These are phyloP conservation scores for Boleophthalmus pectinirostris DNA, from an alignment of 2,113 vertebrate genomes.

Conservation along the genomic window DNA sequence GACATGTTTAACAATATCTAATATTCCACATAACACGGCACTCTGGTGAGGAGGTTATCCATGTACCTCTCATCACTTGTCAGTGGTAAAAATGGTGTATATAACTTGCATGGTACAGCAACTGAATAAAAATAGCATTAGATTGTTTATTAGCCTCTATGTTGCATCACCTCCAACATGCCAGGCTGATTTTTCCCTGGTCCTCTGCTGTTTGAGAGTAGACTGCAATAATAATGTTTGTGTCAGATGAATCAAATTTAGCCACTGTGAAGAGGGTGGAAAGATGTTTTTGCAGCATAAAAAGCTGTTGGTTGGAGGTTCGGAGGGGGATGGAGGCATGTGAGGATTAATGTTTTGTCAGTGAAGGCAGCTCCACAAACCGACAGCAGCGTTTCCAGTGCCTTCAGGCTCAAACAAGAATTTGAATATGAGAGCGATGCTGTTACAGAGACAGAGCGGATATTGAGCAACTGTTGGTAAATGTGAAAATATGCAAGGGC, in stretches of 20 bases:
- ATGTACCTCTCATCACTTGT: too few species aligned
- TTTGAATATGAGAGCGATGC: conserved; percentile 54
- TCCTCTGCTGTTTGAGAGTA: conserved; percentile 11
- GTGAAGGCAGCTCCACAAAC: conserved; percentile 62
- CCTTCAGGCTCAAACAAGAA: conserved; percentile 57
- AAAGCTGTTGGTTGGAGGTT: conserved; percentile 46
- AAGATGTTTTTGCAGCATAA: conserved; percentile 25
- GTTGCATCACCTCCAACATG: conserved; percentile 13
- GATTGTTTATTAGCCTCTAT: not conserved
- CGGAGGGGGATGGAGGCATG: conserved; percentile 52
- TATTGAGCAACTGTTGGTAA: conserved; percentile 26
- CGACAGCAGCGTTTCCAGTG: conserved; percentile 58
- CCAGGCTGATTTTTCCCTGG: conserved; percentile 4
- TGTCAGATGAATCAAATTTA: conserved; percentile 31
- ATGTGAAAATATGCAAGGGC: conserved; percentile 26
- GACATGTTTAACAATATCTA: too few species aligned
- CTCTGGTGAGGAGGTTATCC: too few species aligned
- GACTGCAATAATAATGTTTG: conserved; percentile 36
- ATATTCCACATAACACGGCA: too few species aligned
- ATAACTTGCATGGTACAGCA: not conserved
- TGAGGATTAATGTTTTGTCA: conserved; percentile 66
- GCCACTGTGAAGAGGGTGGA: conserved; percentile 10
- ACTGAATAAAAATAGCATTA: not conserved
- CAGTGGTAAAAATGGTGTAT: not conserved
- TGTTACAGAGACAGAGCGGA: conserved; percentile 33